Evolutionary conservation across 2,888 invertebrate genomes (phyloP).

Genomic region (Chymomyza amoena): DNA sequence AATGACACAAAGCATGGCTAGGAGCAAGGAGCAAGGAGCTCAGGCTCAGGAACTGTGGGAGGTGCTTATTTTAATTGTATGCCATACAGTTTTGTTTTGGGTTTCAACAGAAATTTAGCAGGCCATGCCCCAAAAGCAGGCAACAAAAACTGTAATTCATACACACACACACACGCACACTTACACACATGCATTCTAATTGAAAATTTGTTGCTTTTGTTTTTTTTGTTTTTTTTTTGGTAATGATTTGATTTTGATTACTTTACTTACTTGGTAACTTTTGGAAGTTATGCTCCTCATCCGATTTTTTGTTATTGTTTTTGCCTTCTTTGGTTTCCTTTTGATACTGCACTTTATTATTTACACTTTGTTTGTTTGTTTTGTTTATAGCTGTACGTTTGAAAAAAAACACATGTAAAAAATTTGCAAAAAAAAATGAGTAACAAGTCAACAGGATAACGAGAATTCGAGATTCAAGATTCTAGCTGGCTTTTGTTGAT

Average conservation of each 20-base stretch:
- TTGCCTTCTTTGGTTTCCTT: conserved; percentile 21
- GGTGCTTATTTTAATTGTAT: not conserved
- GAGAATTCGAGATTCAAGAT: not conserved
- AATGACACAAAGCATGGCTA: not conserved
- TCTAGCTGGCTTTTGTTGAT: conserved; percentile 22
- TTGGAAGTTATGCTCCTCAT: not conserved
- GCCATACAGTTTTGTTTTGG: not conserved
- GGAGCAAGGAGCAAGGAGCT: conserved; percentile 1
- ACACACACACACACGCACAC: conserved; percentile 16
- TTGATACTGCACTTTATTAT: conserved; percentile 34
- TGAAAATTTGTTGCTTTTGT: conserved; percentile 5
- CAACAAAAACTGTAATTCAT: conserved; percentile 14
- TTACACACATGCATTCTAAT: not conserved
- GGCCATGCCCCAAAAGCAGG: not conserved
- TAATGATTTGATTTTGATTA: not conserved
- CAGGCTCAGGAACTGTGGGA: not conserved
- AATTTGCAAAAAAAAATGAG: conserved; percentile 32
- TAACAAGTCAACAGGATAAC: not conserved
- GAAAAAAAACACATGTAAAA: conserved; percentile 37
- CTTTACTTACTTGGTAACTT: not conserved
- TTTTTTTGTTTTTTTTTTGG: conserved; percentile 22
- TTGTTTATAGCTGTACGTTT: conserved; percentile 13
- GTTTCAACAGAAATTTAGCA: not conserved
- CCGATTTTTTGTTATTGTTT: not conserved
- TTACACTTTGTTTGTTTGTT: conserved; percentile 11